Conservation (phyloP, 2,797 vertebrate species). For the Pempheris klunzingeri region DNA sequence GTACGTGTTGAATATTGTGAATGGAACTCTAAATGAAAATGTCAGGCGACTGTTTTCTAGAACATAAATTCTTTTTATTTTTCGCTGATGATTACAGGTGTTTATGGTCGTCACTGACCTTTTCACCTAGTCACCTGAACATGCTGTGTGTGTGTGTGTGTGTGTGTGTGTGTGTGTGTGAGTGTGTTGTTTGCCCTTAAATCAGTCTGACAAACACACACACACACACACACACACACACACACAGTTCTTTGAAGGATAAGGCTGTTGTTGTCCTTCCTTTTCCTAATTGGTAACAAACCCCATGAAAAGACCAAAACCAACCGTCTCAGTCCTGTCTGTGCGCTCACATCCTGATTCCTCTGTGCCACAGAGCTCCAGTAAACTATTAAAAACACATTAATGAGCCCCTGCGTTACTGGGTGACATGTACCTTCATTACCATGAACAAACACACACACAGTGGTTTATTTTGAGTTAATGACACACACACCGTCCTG, state of each 20-base stretch:
- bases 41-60: background rate
- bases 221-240: background rate
- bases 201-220: background rate
- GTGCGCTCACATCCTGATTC: background rate
- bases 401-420: background rate
- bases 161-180: background rate
- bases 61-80: constrained; percentile 1
- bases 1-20: background rate
- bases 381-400: background rate
- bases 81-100: constrained; percentile 9
- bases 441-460: background rate
- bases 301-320: background rate
- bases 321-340: background rate
- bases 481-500: background rate
- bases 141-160: background rate
- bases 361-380: background rate
- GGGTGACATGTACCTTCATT: background rate
- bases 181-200: constrained; percentile 1
- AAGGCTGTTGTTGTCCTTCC: background rate
- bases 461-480: background rate
- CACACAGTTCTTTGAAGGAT: background rate
- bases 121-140: constrained; percentile 7
- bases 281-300: background rate
- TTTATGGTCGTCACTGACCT: constrained; percentile 27
- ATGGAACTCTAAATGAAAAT: background rate